A percentile compares a stretch with the other conserved stretches of the same genome.
phyloP scores from a whole-genome alignment of 2,113 vertebrate genomes.

The Eptesicus fuscus region DNA sequence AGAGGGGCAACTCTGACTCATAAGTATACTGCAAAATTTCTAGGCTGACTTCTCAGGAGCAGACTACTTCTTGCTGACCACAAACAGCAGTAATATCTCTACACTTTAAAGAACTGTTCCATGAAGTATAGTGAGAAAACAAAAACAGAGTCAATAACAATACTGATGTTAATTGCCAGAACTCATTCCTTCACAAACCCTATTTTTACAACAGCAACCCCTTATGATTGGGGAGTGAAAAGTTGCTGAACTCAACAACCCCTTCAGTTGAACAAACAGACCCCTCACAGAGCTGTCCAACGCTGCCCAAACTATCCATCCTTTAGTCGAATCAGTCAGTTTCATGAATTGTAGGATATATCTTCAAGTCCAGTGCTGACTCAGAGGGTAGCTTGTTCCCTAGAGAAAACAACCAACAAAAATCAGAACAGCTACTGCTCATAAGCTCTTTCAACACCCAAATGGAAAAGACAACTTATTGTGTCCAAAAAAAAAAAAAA shows the following conservation, averaged over 20 bases:
- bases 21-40: conserved; percentile 34
- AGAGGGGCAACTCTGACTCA: conserved; percentile 36
- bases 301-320: conserved; percentile 79
- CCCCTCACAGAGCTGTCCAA: conserved; percentile 78
- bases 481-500: conserved; percentile 61
- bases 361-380: conserved; percentile 79
- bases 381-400: conserved; percentile 79
- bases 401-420: conserved; percentile 79
- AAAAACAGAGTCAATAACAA: conserved; percentile 49
- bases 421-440: conserved; percentile 78
- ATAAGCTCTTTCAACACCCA: conserved; percentile 73
- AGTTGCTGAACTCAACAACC: conserved; percentile 75
- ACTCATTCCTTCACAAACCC: conserved; percentile 66
- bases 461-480: conserved; percentile 70
- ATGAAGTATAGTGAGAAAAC: conserved; percentile 40
- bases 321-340: conserved; percentile 77
- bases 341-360: conserved; percentile 78
- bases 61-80: conserved; percentile 35
- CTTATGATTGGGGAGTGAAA: conserved; percentile 59
- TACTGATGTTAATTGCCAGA: conserved; percentile 51
- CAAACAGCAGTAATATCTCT: conserved; percentile 39
- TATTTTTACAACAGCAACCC: conserved; percentile 69
- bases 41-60: conserved; percentile 10
- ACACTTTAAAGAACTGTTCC: neutral
- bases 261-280: conserved; percentile 76